Base-by-base conservation (phyloP, 2,888 invertebrate species). In the Serripes groenlandicus region DNA sequence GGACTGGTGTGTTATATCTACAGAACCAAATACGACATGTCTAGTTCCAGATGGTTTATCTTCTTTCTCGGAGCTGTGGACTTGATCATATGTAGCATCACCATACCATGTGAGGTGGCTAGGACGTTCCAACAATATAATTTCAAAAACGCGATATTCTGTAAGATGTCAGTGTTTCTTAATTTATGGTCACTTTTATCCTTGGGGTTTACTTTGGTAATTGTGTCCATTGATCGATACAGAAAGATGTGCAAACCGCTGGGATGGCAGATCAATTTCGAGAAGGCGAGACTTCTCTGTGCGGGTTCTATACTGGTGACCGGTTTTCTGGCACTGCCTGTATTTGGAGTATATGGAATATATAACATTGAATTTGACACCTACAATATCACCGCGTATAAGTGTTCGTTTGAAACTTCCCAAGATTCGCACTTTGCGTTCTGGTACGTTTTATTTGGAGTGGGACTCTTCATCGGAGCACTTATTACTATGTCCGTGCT, bases 171-270 rank as follows among this genome's bases (percentile, higher is more conserved):
- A 1, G 71, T 78, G 11, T 86, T 84, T 54, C 66, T 75, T 1
- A 88, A 87, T 58, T 35, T 74, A 11, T 74, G 81, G 54, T 75
- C 84, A 0, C 64, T 82, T 26, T 42, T 89, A 3, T 60, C 85
- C 0, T 71, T 87, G n/a, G 84, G 75, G 21, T 78, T 79, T 3
- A 85, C 86, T 15, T 68, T 89, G 5, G 42, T 89, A 0, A 72
- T 84, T 21, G 88, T 89, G n/a, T 83, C 88, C 0, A 70, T 89
- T 4, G 88, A 89, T 64, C 81, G 92, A 18, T 91, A 88, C 72
- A 75, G 87, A 30, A 90, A 90, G 58, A 88, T 91, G 9, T 91
- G 91, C 72, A 83, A 77, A 30, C 90, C 91, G 0, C 75, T 88
- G 11, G 81, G 86, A 15, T 80, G 77, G 72, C 92, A 92, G 72